phyloP scores from a whole-genome alignment of 1,140 invertebrate genomes.

The Zaprionus capensis region DNA sequence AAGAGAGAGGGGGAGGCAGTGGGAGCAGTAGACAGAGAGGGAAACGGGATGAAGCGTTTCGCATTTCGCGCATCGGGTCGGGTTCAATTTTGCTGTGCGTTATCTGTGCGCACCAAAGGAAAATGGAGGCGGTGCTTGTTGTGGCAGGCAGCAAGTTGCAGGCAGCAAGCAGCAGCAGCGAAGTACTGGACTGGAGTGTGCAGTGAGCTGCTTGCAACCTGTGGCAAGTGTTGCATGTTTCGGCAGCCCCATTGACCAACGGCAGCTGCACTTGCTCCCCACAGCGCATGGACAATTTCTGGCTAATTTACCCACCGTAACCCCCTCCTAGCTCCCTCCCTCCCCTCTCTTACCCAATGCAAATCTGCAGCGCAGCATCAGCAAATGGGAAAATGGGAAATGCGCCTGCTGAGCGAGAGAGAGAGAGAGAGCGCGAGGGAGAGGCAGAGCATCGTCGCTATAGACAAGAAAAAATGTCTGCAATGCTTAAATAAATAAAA shows the following conservation, averaged over 20 bases:
- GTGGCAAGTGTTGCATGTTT: slow-evolving; percentile 70
- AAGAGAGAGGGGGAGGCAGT: neutral
- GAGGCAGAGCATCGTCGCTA: slow-evolving; percentile 16
- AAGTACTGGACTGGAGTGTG: neutral
- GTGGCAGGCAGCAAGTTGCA: slow-evolving; percentile 19
- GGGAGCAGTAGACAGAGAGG: neutral
- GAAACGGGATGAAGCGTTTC: slow-evolving; percentile 48
- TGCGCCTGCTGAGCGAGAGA: slow-evolving; percentile 34
- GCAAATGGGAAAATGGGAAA: slow-evolving; percentile 41
- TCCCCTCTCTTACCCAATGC: slow-evolving; percentile 23
- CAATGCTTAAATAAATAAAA: slow-evolving; percentile 82
- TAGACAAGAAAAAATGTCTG: slow-evolving; percentile 72
- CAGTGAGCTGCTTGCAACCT: slow-evolving; percentile 30
- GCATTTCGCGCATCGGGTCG: slow-evolving; percentile 71
- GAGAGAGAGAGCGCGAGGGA: slow-evolving; percentile 19
- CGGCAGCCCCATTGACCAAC: slow-evolving; percentile 69
- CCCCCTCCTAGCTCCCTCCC: slow-evolving; percentile 16
- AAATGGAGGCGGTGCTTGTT: slow-evolving; percentile 44
- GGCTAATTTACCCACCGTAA: slow-evolving; percentile 59
- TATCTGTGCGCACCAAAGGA: slow-evolving; percentile 32
- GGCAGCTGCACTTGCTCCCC: slow-evolving; percentile 62
- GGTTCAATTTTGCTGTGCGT: slow-evolving; percentile 71
- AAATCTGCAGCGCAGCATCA: slow-evolving; percentile 46
- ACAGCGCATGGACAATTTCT: slow-evolving; percentile 69
- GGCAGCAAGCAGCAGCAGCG: neutral